Evolutionary conservation across 1,140 invertebrate species (phyloP).

Genomic region (Anoplophora glabripennis): DNA sequence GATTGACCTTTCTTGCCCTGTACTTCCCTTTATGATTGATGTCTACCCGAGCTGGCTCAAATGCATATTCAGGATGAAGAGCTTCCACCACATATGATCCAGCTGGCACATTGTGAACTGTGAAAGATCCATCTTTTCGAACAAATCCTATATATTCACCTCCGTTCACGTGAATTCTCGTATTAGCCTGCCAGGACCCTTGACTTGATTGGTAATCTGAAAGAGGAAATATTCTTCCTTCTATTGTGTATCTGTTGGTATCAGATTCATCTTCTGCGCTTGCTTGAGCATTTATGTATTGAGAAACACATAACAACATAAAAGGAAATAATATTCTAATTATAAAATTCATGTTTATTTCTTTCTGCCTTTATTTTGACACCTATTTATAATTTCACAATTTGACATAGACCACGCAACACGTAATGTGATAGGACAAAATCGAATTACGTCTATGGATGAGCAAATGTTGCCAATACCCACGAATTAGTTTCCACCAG

Average conservation of each 20-base stretch:
- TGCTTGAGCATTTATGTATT: conserved; percentile 16
- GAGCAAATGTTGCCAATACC: too few species aligned
- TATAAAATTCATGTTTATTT: too few species aligned
- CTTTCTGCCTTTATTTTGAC: too few species aligned
- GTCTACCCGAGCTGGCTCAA: conserved; percentile 90
- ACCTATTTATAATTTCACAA: too few species aligned
- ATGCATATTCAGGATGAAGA: conserved; percentile 84
- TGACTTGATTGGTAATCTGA: conserved; percentile 54
- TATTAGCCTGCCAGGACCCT: conserved; percentile 72
- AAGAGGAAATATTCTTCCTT: conserved; percentile 77
- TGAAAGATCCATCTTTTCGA: conserved; percentile 90
- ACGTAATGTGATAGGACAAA: too few species aligned
- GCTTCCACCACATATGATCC: conserved; percentile 96
- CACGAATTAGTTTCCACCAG: too few species aligned
- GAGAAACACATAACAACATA: neutral
- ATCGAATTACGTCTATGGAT: too few species aligned
- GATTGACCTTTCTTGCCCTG: conserved; percentile 90
- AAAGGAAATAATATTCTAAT: too few species aligned
- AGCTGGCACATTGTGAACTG: conserved; percentile 83
- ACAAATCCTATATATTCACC: conserved; percentile 85
- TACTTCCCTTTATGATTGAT: conserved; percentile 96
- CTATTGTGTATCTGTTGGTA: conserved; percentile 65
- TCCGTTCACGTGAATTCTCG: conserved; percentile 81
- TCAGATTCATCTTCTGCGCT: conserved; percentile 57
- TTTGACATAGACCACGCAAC: too few species aligned